A percentile compares a stretch with the other conserved stretches of the same genome.
Conservation (phyloP, 2,888 invertebrate genomes). For the Tortricodes alternella region DNA sequence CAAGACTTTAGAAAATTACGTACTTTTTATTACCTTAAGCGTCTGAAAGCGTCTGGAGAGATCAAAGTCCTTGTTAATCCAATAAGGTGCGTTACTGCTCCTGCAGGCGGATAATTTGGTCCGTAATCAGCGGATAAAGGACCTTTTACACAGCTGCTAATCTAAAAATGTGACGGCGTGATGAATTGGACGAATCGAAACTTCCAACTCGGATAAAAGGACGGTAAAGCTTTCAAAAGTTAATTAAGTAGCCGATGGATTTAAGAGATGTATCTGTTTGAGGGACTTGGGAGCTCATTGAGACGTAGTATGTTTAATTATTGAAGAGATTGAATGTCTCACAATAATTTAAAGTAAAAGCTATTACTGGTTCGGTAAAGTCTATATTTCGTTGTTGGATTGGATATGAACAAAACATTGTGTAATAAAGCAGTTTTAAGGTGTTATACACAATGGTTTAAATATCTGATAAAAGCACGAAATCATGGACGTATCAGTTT, state of each 20-base stretch:
- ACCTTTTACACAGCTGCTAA: conserved; percentile 68
- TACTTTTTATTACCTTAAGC: conserved; percentile 72
- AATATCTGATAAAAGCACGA: too few relatives aligned
- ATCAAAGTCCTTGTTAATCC: conserved; percentile 75
- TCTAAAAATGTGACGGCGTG: conserved; percentile 50
- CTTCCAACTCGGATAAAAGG: conserved; percentile 37
- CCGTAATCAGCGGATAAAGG: conserved; percentile 65
- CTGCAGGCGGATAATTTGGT: conserved; percentile 65
- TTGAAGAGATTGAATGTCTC: neutral
- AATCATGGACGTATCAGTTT: too few relatives aligned
- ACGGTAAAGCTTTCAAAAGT: conserved; percentile 24
- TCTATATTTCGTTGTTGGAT: too few relatives aligned
- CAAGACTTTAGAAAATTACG: conserved; percentile 68
- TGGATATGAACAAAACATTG: too few relatives aligned
- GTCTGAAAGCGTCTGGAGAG: conserved; percentile 58
- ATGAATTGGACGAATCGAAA: conserved; percentile 54
- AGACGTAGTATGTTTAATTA: neutral
- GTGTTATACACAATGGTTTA: too few relatives aligned
- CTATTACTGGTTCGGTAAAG: too few relatives aligned
- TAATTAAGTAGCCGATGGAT: conserved; percentile 27
- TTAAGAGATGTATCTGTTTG: conserved; percentile 13
- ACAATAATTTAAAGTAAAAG: neutral
- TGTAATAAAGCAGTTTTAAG: too few relatives aligned
- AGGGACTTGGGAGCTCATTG: neutral
- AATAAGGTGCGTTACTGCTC: conserved; percentile 72